These are phyloP conservation scores for Diadegma fenestrale DNA, from an alignment of 2,888 invertebrate species.

Conservation along the genomic window DNA sequence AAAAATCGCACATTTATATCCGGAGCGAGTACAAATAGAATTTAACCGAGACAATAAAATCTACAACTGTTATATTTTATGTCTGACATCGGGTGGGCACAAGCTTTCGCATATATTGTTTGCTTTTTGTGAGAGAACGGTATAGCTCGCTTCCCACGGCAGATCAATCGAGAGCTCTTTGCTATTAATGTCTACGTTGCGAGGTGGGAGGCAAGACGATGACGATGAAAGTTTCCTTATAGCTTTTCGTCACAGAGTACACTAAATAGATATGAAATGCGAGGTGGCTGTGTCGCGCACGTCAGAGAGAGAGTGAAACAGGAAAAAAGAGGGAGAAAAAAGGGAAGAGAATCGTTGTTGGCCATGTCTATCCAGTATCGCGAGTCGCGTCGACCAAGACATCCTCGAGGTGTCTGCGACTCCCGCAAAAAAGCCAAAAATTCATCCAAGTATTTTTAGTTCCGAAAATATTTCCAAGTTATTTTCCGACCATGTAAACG, in stretches of 20 bases:
- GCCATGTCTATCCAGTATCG: slow-evolving; percentile 45
- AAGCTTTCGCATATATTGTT: slow-evolving; percentile 49
- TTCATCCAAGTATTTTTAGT: background rate
- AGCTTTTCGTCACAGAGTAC: slow-evolving; percentile 46
- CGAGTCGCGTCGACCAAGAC: slow-evolving; percentile 43
- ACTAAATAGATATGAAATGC: slow-evolving; percentile 25
- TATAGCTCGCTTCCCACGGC: slow-evolving; percentile 71
- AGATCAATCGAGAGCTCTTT: slow-evolving; percentile 76
- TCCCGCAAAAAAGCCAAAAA: background rate
- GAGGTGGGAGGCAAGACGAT: slow-evolving; percentile 37
- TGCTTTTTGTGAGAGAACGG: slow-evolving; percentile 73
- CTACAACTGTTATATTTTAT: slow-evolving; percentile 32
- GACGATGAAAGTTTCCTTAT: slow-evolving; percentile 57
- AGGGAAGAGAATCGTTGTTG: slow-evolving; percentile 45
- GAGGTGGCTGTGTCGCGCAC: slow-evolving; percentile 47
- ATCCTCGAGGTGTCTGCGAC: background rate
- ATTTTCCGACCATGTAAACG: background rate
- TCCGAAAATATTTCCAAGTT: background rate
- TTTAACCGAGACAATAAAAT: slow-evolving; percentile 50
- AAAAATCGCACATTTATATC: slow-evolving; percentile 15
- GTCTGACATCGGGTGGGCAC: slow-evolving; percentile 23
- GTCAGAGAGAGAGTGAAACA: slow-evolving; percentile 45
- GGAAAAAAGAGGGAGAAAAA: slow-evolving; percentile 10
- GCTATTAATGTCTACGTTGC: slow-evolving; percentile 72
- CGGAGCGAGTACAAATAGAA: slow-evolving; percentile 44